These are phyloP conservation scores for Microtus pennsylvanicus DNA, from an alignment of 2,113 vertebrate species.

Conservation along the genomic window DNA sequence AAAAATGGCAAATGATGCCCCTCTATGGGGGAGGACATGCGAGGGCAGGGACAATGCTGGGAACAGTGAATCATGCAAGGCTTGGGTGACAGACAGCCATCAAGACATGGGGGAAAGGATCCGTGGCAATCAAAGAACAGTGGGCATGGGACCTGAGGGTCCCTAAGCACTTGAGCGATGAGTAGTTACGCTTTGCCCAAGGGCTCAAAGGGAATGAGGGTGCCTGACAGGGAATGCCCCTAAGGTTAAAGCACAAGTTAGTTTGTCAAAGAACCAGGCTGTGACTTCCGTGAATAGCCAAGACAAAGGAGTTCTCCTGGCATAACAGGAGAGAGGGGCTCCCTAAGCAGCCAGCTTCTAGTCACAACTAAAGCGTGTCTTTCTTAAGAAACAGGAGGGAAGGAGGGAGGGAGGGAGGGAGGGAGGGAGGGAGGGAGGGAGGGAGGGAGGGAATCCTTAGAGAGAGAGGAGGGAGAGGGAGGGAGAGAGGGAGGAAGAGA, in stretches of 20 bases:
- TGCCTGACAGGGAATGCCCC: not conserved
- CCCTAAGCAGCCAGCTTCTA: not conserved
- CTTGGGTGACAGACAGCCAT: not conserved
- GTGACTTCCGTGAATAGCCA: not conserved
- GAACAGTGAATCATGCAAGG: not conserved
- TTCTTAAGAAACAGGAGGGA: not conserved
- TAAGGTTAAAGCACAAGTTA: not conserved
- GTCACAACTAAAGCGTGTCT: not conserved
- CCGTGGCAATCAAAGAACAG: not conserved
- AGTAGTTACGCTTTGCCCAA: rapidly evolving
- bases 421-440: not conserved
- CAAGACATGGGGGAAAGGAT: rapidly evolving
- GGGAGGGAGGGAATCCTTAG: too few species aligned
- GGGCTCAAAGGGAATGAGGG: not conserved
- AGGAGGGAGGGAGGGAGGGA: not conserved
- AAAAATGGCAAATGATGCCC: not conserved
- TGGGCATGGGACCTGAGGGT: not conserved
- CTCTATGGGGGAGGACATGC: not conserved
- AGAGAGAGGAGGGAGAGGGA: not conserved
- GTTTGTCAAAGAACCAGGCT: not conserved
- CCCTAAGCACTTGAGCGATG: rapidly evolving
- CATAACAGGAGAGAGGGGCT: not conserved
- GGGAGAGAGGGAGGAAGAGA: not conserved
- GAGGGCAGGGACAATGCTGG: not conserved
- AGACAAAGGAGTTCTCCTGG: not conserved